Evolutionary conservation across 2,113 vertebrate species (phyloP).

Genomic region (Pagrus major): DNA sequence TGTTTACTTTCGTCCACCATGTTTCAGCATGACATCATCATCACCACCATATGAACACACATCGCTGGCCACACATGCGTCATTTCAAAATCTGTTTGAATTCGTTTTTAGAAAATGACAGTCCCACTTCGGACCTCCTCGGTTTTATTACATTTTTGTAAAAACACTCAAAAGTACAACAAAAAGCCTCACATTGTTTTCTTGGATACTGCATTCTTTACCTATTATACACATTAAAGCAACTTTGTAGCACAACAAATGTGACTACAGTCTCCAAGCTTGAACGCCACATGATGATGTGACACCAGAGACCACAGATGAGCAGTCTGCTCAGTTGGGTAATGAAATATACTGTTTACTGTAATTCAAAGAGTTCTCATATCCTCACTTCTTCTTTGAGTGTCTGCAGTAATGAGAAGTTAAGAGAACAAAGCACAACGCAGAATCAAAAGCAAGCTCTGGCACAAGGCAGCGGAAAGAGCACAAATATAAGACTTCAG

Average conservation of each 20-base stretch:
- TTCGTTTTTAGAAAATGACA: too few species aligned
- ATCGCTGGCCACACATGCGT: too few species aligned
- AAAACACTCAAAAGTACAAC: neutral
- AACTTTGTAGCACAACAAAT: neutral
- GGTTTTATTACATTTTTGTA: neutral
- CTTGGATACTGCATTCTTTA: neutral
- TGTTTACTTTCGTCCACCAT: too few species aligned
- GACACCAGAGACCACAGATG: slow-evolving; percentile 30
- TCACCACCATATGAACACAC: too few species aligned
- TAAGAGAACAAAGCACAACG: slow-evolving; percentile 40
- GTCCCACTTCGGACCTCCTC: too few species aligned
- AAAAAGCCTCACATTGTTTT: neutral
- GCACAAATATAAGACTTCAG: neutral
- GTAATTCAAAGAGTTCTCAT: slow-evolving; percentile 43
- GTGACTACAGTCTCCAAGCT: neutral
- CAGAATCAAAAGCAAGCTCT: slow-evolving; percentile 31
- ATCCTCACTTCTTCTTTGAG: slow-evolving; percentile 15
- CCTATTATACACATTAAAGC: neutral
- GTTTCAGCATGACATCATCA: too few species aligned
- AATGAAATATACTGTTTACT: slow-evolving; percentile 21
- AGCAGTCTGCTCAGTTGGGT: neutral
- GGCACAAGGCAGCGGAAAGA: neutral
- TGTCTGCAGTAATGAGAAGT: slow-evolving; percentile 48
- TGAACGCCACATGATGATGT: neutral
- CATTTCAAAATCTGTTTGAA: too few species aligned